Evolutionary conservation across 2,113 vertebrate species (phyloP), one percentile per base, ranked within the genome.

Genomic region (Lepus europaeus): DNA sequence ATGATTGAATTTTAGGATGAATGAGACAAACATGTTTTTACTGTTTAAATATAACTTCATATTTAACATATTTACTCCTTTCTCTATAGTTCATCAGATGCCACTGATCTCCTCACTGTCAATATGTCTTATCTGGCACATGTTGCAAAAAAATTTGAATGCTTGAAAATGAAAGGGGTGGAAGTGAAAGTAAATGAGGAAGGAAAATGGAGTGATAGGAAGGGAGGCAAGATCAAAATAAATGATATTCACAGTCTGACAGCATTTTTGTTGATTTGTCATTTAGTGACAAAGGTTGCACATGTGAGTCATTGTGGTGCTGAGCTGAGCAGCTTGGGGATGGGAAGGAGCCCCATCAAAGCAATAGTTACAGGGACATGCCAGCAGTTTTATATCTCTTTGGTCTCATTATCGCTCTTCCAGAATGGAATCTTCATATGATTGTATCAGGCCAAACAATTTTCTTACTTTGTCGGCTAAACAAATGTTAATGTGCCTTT

Each of bases 341-440:
- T 39, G 8, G 33, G 16, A 33, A 87, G 17, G 19, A 39, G 10
- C 22, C 14, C 10, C 1, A 31, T 45, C 17, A 12, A 12, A 56
- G 17, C 11, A 20, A 31, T 19, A 39, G 19, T 56, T 77, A 81
- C 20, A 81, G 66, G 16, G 39, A 89, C 77, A 64, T 72, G 16
- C 5, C 13, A 39, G 17, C 25, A 84, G 56, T 64, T 91, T 51
- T 33, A 56, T 10, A 14, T 27, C 20, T 86, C 74, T 81, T 91
- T 94, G 64, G 68, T 94, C 72, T 80, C 45, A 12, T 85, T 92
- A 39, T 49, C 12, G 2, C 45, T 81, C 39, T 87, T 89, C 27
- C 27, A 94, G 91, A 95, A 90, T 25, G 29, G 51, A 96, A 74
- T 93, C 64, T 85, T 80, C 66, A 4, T 68, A 66, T 12, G n/a